These are phyloP conservation scores for Gerosis bhagava DNA, from an alignment of 2,888 invertebrate genomes.

Conservation along the genomic window DNA sequence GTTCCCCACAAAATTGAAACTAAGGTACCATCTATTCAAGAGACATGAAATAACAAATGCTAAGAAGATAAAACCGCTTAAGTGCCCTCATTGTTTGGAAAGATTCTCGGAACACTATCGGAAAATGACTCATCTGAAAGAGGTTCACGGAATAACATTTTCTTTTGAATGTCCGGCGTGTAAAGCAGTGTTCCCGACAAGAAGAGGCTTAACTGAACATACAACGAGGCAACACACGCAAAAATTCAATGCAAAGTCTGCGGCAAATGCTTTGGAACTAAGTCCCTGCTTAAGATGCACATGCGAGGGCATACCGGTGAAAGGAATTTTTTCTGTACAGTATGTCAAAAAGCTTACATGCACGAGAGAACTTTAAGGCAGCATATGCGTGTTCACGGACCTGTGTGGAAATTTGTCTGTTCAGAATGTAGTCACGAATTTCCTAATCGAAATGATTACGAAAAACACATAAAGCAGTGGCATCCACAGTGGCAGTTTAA, in stretches of 20 bases:
- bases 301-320: slow-evolving; percentile 66
- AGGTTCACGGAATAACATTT: slow-evolving; percentile 64
- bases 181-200: slow-evolving; percentile 57
- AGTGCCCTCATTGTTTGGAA: slow-evolving; percentile 72
- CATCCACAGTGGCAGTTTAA: slow-evolving; percentile 67
- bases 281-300: slow-evolving; percentile 66
- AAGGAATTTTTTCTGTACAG: slow-evolving; percentile 60
- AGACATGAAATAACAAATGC: slow-evolving; percentile 62
- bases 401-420: slow-evolving; percentile 60
- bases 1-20: slow-evolving; percentile 63
- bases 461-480: slow-evolving; percentile 70
- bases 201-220: slow-evolving; percentile 67
- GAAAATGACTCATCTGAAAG: slow-evolving; percentile 71
- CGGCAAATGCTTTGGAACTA: slow-evolving; percentile 68
- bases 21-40: slow-evolving; percentile 65
- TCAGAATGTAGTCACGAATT: slow-evolving; percentile 64
- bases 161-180: slow-evolving; percentile 66
- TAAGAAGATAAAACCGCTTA: slow-evolving; percentile 63
- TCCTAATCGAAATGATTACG: slow-evolving; percentile 62
- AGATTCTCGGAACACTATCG: slow-evolving; percentile 69
- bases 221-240: slow-evolving; percentile 68
- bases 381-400: slow-evolving; percentile 69
- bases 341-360: slow-evolving; percentile 72
- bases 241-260: slow-evolving; percentile 67
- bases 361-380: slow-evolving; percentile 65